Conservation (phyloP, 2,113 vertebrate genomes). For the Nesoenas mayeri region DNA sequence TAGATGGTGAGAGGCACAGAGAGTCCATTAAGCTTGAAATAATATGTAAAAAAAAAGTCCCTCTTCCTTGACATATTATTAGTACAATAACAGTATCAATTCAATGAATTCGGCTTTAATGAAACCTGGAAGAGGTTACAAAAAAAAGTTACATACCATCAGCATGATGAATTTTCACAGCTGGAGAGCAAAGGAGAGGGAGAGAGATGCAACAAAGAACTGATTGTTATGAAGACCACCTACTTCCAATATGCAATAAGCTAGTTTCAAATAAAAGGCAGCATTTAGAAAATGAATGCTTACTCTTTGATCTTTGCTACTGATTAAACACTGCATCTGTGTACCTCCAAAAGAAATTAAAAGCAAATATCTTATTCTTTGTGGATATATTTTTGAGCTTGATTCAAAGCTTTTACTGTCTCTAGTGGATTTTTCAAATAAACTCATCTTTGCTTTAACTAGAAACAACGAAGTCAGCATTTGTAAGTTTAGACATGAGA, state of each 20-base stretch:
- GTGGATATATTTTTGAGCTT: background rate
- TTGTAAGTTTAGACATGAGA: background rate
- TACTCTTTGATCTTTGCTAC: background rate
- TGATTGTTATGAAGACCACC: background rate
- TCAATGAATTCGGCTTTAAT: background rate
- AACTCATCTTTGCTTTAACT: background rate
- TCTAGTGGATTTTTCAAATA: background rate
- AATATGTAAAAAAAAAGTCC: background rate
- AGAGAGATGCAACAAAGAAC: background rate
- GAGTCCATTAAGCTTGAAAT: background rate
- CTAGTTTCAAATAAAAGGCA: background rate
- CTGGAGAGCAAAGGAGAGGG: background rate
- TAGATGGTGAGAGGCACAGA: background rate
- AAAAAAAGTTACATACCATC: background rate
- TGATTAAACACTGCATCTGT: background rate
- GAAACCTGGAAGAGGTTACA: background rate
- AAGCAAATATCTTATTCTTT: background rate
- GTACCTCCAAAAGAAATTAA: background rate
- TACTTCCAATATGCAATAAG: background rate
- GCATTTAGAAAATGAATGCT: background rate
- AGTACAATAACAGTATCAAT: background rate
- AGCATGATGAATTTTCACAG: background rate
- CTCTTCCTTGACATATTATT: background rate
- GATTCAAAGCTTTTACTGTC: background rate
- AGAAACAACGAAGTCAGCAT: background rate